Percentiles rank a stretch among this genome's conserved stretches.
Evolutionary conservation across 2,113 vertebrate species (phyloP).

Genomic region (Corvus cornix): DNA sequence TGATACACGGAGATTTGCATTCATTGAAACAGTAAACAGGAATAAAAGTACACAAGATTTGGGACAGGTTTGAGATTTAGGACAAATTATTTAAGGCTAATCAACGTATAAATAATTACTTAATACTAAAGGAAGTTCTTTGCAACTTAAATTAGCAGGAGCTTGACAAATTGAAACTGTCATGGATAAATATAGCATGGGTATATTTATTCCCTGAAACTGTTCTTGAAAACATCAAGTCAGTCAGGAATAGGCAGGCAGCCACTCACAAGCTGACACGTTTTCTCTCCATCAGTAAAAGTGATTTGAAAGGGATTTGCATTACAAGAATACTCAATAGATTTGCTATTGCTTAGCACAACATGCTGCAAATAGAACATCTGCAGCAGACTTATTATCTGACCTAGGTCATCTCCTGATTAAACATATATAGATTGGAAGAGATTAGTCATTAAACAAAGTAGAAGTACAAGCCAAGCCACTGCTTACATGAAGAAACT

Average conservation of each 20-base stretch:
- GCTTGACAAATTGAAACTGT: not conserved
- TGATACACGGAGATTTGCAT: not conserved
- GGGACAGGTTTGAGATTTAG: not conserved
- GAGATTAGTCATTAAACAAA: conserved; percentile 35
- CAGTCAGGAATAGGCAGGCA: not conserved
- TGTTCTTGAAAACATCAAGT: not conserved
- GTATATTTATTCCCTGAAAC: not conserved
- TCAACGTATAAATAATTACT: conserved; percentile 1
- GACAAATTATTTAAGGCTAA: not conserved
- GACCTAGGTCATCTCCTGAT: conserved; percentile 31
- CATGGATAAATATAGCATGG: conserved; percentile 3
- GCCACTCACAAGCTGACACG: not conserved
- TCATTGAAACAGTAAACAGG: not conserved
- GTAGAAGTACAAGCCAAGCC: not conserved
- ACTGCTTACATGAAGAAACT: not conserved
- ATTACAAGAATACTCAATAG: not conserved
- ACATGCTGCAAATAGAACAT: not conserved
- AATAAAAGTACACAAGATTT: not conserved
- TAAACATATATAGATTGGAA: conserved; percentile 44
- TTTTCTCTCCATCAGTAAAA: not conserved
- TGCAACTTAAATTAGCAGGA: not conserved
- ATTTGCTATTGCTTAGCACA: not conserved
- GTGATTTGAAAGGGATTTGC: not conserved
- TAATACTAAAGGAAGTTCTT: conserved; percentile 22
- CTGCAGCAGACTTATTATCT: conserved; percentile 25